These are phyloP conservation scores for Scomber japonicus DNA, from an alignment of 2,113 vertebrate genomes.

Conservation along the genomic window DNA sequence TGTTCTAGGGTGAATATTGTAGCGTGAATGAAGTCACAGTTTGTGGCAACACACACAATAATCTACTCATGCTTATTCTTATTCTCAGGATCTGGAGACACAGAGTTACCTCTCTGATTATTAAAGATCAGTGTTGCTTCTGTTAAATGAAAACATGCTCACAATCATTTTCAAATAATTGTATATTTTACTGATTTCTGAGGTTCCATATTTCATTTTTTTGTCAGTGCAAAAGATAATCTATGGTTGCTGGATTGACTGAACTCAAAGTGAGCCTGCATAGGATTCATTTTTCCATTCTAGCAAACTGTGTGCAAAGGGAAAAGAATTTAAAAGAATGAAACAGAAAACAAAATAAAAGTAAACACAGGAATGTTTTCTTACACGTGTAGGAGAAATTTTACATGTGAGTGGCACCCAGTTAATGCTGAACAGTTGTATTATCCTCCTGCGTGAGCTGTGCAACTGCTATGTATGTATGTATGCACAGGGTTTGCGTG, in stretches of 20 bases:
- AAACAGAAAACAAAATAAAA: too few relatives aligned
- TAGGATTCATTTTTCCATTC: neutral
- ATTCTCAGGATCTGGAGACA: neutral
- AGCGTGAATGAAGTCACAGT: slow-evolving; percentile 19
- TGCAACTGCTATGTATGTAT: slow-evolving; percentile 5
- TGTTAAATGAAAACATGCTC: neutral
- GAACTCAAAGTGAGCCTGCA: neutral
- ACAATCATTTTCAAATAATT: neutral
- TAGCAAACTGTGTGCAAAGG: neutral
- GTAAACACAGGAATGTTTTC: neutral
- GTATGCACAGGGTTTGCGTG: slow-evolving; percentile 18
- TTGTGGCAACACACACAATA: slow-evolving; percentile 20
- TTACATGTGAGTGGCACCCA: neutral
- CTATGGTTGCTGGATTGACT: neutral
- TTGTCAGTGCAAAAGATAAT: neutral
- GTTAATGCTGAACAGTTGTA: neutral
- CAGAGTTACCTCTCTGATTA: neutral
- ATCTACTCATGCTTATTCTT: slow-evolving; percentile 17
- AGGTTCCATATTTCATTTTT: neutral
- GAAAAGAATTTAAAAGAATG: too few relatives aligned
- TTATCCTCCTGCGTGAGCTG: neutral
- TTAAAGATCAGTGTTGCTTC: neutral
- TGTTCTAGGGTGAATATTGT: slow-evolving; percentile 23
- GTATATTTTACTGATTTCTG: neutral
- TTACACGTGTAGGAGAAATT: neutral